Percentiles rank a stretch among this genome's conserved stretches.
These are phyloP conservation scores for Stenodera caucasica DNA, from an alignment of 2,888 invertebrate species.

Conservation along the genomic window DNA sequence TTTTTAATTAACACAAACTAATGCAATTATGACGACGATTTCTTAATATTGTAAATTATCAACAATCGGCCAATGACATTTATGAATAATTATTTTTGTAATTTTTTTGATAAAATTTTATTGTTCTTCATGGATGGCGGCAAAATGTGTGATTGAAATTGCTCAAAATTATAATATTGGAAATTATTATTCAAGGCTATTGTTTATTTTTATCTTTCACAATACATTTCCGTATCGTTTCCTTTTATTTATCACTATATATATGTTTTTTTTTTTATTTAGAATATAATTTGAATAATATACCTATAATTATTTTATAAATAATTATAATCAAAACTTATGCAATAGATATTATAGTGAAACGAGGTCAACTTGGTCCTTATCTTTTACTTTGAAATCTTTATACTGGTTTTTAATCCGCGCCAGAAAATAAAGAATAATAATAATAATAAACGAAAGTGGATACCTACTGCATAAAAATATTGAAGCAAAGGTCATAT, in stretches of 20 bases:
- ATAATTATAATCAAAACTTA: background rate
- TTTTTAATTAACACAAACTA: slow-evolving; percentile 1
- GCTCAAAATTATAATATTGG: background rate
- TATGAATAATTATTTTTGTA: background rate
- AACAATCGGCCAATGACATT: background rate
- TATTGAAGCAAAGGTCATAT: background rate
- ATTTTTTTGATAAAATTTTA: background rate
- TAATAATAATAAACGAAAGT: background rate
- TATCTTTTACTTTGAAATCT: background rate
- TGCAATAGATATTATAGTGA: background rate
- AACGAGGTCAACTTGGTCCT: background rate
- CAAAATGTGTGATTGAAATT: background rate
- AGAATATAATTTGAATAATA: background rate
- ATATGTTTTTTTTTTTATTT: too few relatives aligned
- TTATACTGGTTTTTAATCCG: background rate
- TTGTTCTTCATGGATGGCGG: background rate
- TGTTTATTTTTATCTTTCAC: background rate
- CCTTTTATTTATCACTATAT: background rate
- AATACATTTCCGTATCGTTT: background rate
- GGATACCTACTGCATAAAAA: background rate
- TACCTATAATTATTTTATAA: background rate
- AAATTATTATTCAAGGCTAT: slow-evolving; percentile 1
- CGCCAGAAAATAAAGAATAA: background rate
- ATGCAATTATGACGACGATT: too few relatives aligned
- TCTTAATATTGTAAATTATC: too few relatives aligned